A percentile compares a stretch with the other conserved stretches of the same genome.
phyloP scores from a whole-genome alignment of 2,888 invertebrate species.

The Cheilosia impressa region DNA sequence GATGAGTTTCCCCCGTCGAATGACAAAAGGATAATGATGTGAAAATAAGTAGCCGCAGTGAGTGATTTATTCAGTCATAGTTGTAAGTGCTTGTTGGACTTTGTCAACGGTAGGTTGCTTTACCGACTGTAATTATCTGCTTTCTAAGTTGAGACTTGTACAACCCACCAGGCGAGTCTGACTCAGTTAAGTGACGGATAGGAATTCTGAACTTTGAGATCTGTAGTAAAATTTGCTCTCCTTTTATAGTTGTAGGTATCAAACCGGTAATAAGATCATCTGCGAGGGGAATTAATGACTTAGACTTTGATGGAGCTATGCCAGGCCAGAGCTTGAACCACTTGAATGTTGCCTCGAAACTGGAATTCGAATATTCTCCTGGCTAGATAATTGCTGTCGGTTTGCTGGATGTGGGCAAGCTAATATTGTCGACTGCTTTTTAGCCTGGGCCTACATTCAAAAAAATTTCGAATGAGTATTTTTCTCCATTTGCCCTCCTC shows the following conservation, averaged over 20 bases:
- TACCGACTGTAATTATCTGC: conserved; percentile 35
- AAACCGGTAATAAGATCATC: too few species aligned
- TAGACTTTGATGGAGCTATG: too few species aligned
- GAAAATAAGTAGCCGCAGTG: conserved; percentile 46
- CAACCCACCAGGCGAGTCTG: neutral
- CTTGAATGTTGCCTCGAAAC: too few species aligned
- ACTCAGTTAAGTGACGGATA: neutral
- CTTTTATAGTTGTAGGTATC: neutral
- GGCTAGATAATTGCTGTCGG: too few species aligned
- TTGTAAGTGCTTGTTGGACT: conserved; percentile 39
- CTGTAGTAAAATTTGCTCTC: neutral
- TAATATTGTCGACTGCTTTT: too few species aligned
- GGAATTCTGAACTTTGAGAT: neutral
- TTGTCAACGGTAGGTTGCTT: conserved; percentile 40
- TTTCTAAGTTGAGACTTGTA: conserved; percentile 26
- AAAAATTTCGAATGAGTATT: too few species aligned
- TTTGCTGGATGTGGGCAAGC: too few species aligned
- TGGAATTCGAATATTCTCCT: too few species aligned
- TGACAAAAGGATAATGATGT: conserved; percentile 61
- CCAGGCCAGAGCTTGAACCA: too few species aligned
- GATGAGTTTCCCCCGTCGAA: conserved; percentile 61
- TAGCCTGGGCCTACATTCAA: too few species aligned
- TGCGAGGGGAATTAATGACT: too few species aligned
- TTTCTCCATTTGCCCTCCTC: too few species aligned
- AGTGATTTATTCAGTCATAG: conserved; percentile 64